Percentiles rank a stretch among this genome's conserved stretches.
Conservation (phyloP, 2,888 invertebrate species). For the Synergus gifuensis region DNA sequence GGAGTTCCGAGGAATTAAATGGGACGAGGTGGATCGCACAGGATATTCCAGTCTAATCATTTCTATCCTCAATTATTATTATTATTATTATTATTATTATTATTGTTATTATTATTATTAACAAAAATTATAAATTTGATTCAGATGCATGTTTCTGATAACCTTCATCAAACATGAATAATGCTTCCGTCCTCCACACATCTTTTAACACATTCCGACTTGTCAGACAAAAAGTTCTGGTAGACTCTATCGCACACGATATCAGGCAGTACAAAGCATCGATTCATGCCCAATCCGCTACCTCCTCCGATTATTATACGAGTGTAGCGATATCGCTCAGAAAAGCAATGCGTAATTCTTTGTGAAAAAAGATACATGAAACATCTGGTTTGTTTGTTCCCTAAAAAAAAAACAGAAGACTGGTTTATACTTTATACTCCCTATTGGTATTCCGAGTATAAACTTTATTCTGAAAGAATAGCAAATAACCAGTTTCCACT, state of each 20-base stretch:
- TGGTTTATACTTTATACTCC: not conserved
- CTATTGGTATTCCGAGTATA: not conserved
- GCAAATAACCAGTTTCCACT: constrained; percentile 2
- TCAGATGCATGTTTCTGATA: not conserved
- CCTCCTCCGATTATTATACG: constrained; percentile 34
- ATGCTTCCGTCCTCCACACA: not conserved
- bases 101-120: too few relatives aligned
- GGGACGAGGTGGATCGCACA: not conserved
- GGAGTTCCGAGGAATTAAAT: not conserved
- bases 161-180: not conserved
- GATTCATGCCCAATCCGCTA: constrained; percentile 37
- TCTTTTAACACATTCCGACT: constrained; percentile 9
- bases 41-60: not conserved
- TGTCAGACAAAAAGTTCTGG: constrained; percentile 16
- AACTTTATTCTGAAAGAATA: not conserved
- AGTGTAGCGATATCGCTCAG: constrained; percentile 13
- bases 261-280: constrained; percentile 35
- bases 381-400: constrained; percentile 29
- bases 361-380: constrained; percentile 1
- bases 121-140: not conserved
- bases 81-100: not conserved
- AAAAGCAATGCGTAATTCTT: constrained; percentile 5
- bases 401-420: not conserved
- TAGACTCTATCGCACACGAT: constrained; percentile 31
- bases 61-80: not conserved